A percentile compares a stretch with the other conserved stretches of the same genome.
phyloP scores from a whole-genome alignment of 1,140 invertebrate species.

The Eriosoma lanigerum region DNA sequence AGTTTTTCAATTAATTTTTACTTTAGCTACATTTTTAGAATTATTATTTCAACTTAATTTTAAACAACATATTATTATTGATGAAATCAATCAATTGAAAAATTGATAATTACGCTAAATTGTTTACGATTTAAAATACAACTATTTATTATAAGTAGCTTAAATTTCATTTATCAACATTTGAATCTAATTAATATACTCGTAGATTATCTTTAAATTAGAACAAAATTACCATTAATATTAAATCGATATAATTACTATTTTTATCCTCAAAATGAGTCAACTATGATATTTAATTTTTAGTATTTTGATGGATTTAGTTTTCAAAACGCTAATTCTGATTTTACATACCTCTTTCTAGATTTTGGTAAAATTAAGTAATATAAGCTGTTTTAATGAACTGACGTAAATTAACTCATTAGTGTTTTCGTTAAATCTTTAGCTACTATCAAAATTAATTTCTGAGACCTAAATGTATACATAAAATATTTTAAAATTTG shows the following conservation, averaged over 20 bases:
- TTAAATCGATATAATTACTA: too few relatives aligned
- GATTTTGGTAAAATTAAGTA: constrained; percentile 1
- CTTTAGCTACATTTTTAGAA: too few relatives aligned
- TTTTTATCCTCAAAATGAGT: too few relatives aligned
- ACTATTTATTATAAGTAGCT: too few relatives aligned
- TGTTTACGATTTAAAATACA: too few relatives aligned
- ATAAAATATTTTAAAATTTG: background rate
- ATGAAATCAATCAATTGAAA: background rate
- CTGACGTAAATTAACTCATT: background rate
- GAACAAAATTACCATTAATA: too few relatives aligned
- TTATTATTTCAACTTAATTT: background rate
- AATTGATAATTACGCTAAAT: too few relatives aligned
- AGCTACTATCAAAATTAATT: background rate
- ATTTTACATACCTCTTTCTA: background rate
- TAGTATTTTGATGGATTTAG: background rate
- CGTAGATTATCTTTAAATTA: too few relatives aligned
- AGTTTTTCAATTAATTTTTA: constrained; percentile 57
- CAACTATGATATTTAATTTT: background rate
- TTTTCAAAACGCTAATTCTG: background rate
- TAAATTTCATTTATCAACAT: too few relatives aligned
- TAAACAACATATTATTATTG: background rate
- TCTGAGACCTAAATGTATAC: background rate
- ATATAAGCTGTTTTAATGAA: background rate
- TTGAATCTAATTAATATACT: too few relatives aligned
- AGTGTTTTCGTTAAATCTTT: background rate